Conservation (phyloP, 2,888 invertebrate species). For the Drymonia ruficornis region DNA sequence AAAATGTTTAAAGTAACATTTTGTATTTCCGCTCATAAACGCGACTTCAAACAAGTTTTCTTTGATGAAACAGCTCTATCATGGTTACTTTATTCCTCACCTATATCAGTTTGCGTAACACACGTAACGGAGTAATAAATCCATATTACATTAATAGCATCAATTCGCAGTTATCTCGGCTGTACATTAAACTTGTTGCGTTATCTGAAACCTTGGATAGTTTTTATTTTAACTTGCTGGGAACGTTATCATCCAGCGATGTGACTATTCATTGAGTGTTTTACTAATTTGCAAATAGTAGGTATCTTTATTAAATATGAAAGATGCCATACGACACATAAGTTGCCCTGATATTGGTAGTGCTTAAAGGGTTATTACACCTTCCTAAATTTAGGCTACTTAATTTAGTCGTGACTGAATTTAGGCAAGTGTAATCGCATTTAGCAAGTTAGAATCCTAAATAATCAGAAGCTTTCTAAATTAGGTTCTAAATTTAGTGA, state of each 20-base stretch:
- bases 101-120: constrained; percentile 7
- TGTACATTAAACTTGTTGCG: constrained; percentile 40
- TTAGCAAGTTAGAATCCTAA: too few relatives aligned
- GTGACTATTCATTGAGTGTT: constrained; percentile 27
- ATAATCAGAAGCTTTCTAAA: too few relatives aligned
- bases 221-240: constrained; percentile 38
- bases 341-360: too few relatives aligned
- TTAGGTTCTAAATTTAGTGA: too few relatives aligned
- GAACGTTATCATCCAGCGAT: constrained; percentile 32
- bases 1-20: too few relatives aligned
- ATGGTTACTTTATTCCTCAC: background rate
- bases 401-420: too few relatives aligned
- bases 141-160: constrained; percentile 26
- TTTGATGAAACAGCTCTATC: background rate
- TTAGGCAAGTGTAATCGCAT: too few relatives aligned
- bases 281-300: constrained; percentile 22
- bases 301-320: background rate
- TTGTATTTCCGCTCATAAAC: too few relatives aligned
- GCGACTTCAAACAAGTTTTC: too few relatives aligned
- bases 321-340: too few relatives aligned
- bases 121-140: constrained; percentile 1
- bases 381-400: too few relatives aligned
- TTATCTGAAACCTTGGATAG: constrained; percentile 48
- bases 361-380: too few relatives aligned
- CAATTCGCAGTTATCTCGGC: constrained; percentile 41